Conservation (phyloP, 37 sponge, comb jelly and placozoan species). For the Aplysina aerophoba region DNA sequence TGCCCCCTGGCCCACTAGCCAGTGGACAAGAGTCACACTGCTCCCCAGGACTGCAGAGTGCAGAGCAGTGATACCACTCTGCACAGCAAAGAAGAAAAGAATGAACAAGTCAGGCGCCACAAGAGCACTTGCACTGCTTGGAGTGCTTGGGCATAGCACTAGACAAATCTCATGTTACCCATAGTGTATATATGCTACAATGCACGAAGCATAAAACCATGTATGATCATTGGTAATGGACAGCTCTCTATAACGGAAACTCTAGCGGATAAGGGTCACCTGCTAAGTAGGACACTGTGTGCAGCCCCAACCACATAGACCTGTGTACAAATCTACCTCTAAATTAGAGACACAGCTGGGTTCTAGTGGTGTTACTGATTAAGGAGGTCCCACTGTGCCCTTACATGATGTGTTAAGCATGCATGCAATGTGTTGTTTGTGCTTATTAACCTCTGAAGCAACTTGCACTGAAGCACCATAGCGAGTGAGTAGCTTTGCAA, state of each 20-base stretch:
- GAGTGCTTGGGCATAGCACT: not conserved
- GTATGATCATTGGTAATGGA: too few relatives aligned
- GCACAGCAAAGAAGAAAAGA: not conserved
- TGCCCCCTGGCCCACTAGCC: conserved; percentile 29
- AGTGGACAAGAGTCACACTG: conserved; percentile 26
- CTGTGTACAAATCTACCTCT: too few relatives aligned
- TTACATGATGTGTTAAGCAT: not conserved
- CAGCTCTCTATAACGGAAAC: too few relatives aligned
- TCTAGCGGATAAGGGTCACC: too few relatives aligned
- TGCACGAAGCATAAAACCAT: too few relatives aligned
- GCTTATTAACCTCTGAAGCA: conserved; percentile 13
- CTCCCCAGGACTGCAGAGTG: conserved; percentile 58
- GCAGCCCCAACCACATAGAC: too few relatives aligned
- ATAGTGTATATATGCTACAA: too few relatives aligned
- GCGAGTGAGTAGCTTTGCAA: conserved; percentile 24
- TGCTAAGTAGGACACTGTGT: too few relatives aligned
- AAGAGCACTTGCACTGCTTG: not conserved
- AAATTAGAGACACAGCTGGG: too few relatives aligned
- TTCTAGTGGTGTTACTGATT: too few relatives aligned
- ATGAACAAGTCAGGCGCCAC: not conserved
- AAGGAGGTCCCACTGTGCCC: conserved; percentile 7
- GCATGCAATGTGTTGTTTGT: not conserved
- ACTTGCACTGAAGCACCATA: conserved; percentile 4
- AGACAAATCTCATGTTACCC: too few relatives aligned
- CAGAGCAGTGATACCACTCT: conserved; percentile 45